Conservation (phyloP, 2,113 vertebrate genomes). For the Thamnophis sirtalis region DNA sequence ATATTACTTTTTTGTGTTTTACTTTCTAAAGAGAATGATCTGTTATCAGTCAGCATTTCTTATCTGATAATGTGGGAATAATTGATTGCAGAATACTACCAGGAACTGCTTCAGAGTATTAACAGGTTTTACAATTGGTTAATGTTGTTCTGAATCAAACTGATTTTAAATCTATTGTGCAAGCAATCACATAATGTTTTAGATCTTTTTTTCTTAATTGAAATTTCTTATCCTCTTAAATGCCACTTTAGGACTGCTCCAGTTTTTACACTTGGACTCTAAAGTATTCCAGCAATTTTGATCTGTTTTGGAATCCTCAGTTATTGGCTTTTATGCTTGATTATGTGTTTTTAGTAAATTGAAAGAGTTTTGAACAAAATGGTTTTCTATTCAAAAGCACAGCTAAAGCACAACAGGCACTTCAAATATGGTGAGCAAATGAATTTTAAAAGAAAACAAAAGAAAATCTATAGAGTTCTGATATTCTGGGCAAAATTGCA, state of each 20-base stretch:
- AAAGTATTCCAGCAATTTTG: not conserved
- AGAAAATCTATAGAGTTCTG: slow-evolving; percentile 42
- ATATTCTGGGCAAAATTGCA: slow-evolving; percentile 44
- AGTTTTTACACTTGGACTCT: not conserved
- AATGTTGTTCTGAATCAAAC: accelerated
- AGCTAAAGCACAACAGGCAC: slow-evolving; percentile 69
- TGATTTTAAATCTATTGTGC: not conserved
- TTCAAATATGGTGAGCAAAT: slow-evolving; percentile 63
- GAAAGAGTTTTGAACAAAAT: not conserved
- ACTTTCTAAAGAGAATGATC: not conserved
- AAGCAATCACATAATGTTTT: not conserved
- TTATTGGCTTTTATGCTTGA: not conserved
- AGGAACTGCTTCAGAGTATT: accelerated
- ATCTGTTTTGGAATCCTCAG: not conserved
- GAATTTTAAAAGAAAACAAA: slow-evolving; percentile 43
- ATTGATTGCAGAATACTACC: not conserved
- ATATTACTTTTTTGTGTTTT: slow-evolving; percentile 25
- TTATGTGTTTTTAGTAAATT: not conserved
- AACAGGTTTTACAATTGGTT: not conserved
- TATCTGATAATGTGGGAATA: accelerated
- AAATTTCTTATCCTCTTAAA: not conserved
- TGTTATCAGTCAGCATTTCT: not conserved
- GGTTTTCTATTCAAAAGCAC: slow-evolving; percentile 50
- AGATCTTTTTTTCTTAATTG: slow-evolving; percentile 1
- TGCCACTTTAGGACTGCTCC: not conserved